phyloP scores from a whole-genome alignment of 2,888 invertebrate species.

The Arge pagana region DNA sequence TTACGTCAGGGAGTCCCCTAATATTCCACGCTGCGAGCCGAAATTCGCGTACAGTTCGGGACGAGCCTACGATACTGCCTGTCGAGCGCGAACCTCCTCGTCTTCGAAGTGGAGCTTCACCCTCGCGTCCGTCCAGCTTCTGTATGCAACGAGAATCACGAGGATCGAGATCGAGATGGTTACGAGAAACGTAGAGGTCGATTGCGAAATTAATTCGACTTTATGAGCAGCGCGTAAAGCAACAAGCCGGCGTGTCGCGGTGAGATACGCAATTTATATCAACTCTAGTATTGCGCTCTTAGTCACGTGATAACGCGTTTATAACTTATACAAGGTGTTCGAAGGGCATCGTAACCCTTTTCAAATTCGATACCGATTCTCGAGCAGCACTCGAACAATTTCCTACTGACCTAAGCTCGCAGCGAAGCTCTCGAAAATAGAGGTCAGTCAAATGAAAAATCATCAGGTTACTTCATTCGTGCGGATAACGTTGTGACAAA shows the following conservation, averaged over 20 bases:
- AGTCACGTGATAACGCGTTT: too few relatives aligned
- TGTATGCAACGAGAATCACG: conserved; percentile 8
- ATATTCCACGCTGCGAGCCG: conserved; percentile 21
- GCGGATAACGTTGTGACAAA: too few relatives aligned
- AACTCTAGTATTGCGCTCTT: conserved; percentile 12
- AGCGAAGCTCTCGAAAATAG: too few relatives aligned
- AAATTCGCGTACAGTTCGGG: neutral
- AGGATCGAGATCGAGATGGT: conserved; percentile 1
- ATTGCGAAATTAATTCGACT: conserved; percentile 57
- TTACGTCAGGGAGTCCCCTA: conserved; percentile 51
- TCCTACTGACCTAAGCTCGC: too few relatives aligned
- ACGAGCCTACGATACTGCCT: neutral
- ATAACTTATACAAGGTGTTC: neutral
- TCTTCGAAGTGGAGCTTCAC: too few relatives aligned
- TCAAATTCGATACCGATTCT: too few relatives aligned
- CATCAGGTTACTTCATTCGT: too few relatives aligned
- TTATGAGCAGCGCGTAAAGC: conserved; percentile 41
- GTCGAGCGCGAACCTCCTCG: too few relatives aligned
- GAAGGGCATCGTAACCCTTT: neutral
- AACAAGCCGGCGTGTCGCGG: conserved; percentile 31
- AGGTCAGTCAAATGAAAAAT: too few relatives aligned
- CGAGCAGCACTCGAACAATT: too few relatives aligned
- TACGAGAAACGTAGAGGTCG: conserved; percentile 38
- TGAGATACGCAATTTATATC: conserved; percentile 45
- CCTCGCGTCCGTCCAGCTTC: conserved; percentile 2